Conservation (phyloP, 2,797 vertebrate species). For the Cryptoprocta ferox region DNA sequence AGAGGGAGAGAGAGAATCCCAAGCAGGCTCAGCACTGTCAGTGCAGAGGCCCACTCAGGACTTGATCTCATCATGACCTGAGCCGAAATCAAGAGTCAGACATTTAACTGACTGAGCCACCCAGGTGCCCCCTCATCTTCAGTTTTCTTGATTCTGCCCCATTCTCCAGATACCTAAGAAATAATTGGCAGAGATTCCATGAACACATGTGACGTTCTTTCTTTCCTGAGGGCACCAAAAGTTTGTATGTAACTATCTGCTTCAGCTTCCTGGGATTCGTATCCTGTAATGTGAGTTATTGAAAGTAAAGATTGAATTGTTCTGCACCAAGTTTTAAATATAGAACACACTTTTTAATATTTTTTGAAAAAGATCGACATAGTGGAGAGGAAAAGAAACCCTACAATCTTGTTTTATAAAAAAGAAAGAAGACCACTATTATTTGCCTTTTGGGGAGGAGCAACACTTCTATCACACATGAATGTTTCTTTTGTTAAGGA, state of each 20-base stretch:
- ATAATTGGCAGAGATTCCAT: neutral
- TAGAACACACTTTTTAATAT: neutral
- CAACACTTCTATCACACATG: neutral
- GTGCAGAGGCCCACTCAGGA: too few relatives aligned
- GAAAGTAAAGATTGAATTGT: slow-evolving; percentile 39
- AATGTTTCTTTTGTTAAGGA: slow-evolving; percentile 45
- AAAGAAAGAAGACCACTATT: neutral
- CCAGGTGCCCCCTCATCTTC: neutral
- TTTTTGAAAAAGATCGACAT: neutral
- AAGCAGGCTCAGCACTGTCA: too few relatives aligned
- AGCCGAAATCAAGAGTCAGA: too few relatives aligned
- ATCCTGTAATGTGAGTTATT: neutral
- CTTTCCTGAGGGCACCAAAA: neutral
- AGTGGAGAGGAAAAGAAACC: too few relatives aligned
- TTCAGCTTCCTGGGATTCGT: neutral
- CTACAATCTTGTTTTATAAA: neutral
- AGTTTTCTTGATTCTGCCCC: neutral
- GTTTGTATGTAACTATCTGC: neutral
- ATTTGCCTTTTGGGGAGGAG: neutral
- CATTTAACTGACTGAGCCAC: too few relatives aligned
- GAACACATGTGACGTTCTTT: neutral
- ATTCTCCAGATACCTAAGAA: neutral
- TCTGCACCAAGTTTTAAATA: neutral
- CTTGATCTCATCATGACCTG: too few relatives aligned
- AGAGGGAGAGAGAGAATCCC: too few relatives aligned